Evolutionary conservation across 2,888 invertebrate genomes (phyloP).

Genomic region (Trachelus iudaicus): DNA sequence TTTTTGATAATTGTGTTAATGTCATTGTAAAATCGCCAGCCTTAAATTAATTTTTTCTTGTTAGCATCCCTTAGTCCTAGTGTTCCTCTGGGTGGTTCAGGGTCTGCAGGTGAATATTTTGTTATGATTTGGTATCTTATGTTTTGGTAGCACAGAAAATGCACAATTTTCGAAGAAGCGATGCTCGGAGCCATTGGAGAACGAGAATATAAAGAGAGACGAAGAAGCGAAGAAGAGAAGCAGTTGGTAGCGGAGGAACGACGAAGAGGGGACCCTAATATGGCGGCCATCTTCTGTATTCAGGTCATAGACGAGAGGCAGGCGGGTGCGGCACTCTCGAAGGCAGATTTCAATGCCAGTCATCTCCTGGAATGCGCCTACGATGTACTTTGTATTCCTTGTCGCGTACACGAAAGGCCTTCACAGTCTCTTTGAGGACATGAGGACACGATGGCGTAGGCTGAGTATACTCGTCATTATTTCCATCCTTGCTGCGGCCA

Average conservation of each 20-base stretch:
- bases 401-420: constrained; percentile 47
- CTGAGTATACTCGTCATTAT: neutral
- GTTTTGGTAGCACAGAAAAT: neutral
- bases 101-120: neutral
- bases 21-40: neutral
- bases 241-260: constrained; percentile 27
- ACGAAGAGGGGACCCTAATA: constrained; percentile 46
- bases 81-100: neutral
- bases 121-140: neutral
- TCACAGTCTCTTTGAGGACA: constrained; percentile 54
- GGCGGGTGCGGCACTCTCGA: constrained; percentile 48
- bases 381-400: constrained; percentile 59
- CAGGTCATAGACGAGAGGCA: constrained; percentile 52
- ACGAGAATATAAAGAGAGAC: neutral
- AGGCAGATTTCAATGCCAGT: constrained; percentile 62
- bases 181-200: neutral
- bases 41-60: neutral
- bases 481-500: constrained; percentile 9
- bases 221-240: constrained; percentile 15
- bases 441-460: constrained; percentile 25
- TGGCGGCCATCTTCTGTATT: constrained; percentile 64
- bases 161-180: neutral
- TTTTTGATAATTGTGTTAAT: neutral
- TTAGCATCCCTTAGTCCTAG: neutral
- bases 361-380: constrained; percentile 61